phyloP scores from a whole-genome alignment of 2,888 invertebrate genomes.

The Pollenia angustigena region DNA sequence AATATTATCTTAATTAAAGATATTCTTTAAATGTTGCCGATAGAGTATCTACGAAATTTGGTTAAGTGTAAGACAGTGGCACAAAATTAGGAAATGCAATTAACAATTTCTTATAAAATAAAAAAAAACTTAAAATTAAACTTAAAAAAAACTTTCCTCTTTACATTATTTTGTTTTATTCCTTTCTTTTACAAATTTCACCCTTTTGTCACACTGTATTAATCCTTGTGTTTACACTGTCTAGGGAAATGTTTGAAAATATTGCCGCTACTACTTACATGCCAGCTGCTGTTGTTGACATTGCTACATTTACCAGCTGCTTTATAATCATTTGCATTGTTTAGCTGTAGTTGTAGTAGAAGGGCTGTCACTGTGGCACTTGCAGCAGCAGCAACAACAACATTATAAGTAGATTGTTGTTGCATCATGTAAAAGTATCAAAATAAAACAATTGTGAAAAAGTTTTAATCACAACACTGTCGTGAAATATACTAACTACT shows the following conservation, averaged over 20 bases:
- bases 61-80: too few relatives aligned
- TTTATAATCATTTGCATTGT: constrained; percentile 33
- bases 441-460: constrained; percentile 59
- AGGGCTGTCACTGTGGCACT: background rate
- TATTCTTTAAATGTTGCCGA: too few relatives aligned
- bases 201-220: constrained; percentile 11
- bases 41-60: too few relatives aligned
- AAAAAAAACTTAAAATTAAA: background rate
- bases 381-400: background rate
- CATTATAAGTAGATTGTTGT: constrained; percentile 13
- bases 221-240: constrained; percentile 48
- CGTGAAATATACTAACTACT: background rate
- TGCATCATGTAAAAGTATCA: constrained; percentile 28
- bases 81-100: too few relatives aligned
- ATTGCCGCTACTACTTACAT: constrained; percentile 30
- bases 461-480: constrained; percentile 51
- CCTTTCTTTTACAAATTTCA: background rate
- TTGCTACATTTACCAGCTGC: constrained; percentile 54
- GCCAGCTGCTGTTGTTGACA: constrained; percentile 59
- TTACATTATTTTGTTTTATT: background rate
- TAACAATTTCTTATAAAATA: too few relatives aligned
- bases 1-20: too few relatives aligned
- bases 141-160: background rate
- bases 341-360: background rate
- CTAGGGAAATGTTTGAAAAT: constrained; percentile 61